Conservation (phyloP, 2,888 invertebrate genomes). For the Augochlorella aurata region DNA sequence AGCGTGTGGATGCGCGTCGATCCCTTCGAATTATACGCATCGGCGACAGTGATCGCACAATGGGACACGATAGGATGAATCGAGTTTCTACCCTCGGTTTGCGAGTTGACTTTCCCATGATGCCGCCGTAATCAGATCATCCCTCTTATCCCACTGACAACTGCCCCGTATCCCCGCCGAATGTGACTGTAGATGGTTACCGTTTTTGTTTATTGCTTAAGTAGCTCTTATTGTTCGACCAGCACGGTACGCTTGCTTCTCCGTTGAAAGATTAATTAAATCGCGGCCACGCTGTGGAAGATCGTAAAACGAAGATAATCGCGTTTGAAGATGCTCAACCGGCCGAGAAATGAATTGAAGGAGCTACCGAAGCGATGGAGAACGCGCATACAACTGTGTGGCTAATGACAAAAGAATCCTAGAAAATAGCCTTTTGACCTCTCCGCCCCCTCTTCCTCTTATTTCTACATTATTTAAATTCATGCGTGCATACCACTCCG, state of each 20-base stretch:
- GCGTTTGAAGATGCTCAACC: neutral
- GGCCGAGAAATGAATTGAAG: neutral
- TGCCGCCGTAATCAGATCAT: slow-evolving; percentile 78
- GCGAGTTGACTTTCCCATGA: slow-evolving; percentile 80
- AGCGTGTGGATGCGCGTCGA: slow-evolving; percentile 61
- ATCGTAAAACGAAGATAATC: slow-evolving; percentile 1
- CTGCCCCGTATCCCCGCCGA: slow-evolving; percentile 23
- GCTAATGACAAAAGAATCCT: neutral
- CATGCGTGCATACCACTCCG: too few species aligned
- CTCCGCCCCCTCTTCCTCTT: neutral
- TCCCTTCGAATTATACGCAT: slow-evolving; percentile 71
- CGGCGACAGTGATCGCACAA: slow-evolving; percentile 73
- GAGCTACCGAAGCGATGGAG: neutral
- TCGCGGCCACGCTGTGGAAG: neutral
- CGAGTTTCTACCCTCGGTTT: slow-evolving; percentile 66
- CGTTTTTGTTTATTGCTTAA: slow-evolving; percentile 54
- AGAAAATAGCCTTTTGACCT: neutral
- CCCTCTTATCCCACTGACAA: slow-evolving; percentile 58
- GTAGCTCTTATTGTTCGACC: slow-evolving; percentile 29
- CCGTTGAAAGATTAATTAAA: slow-evolving; percentile 40
- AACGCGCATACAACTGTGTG: neutral
- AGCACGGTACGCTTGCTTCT: neutral
- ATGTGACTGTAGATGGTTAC: slow-evolving; percentile 23
- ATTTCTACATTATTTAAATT: too few species aligned
- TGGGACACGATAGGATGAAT: slow-evolving; percentile 71